Percentiles rank a stretch among this genome's conserved stretches.
phyloP scores from a whole-genome alignment of 2,888 invertebrate genomes.

The Thereva nobilitata region DNA sequence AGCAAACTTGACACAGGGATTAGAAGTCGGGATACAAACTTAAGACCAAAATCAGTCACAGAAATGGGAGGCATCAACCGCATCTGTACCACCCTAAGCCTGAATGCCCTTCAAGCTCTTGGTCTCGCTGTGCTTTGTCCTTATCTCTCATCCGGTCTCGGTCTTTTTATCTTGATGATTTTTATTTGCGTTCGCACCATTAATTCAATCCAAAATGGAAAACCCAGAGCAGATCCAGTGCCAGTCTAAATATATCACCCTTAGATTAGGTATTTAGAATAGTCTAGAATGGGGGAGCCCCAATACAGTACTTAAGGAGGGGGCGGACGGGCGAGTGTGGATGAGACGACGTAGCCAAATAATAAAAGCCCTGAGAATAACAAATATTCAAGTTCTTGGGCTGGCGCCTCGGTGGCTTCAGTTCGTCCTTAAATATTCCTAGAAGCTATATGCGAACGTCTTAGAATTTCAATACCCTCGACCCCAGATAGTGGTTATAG shows the following conservation, averaged over 20 bases:
- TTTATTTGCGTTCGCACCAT: conserved; percentile 33
- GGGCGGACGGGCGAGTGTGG: background rate
- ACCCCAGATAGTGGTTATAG: too few species aligned
- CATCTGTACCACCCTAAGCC: too few species aligned
- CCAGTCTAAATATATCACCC: conserved; percentile 5
- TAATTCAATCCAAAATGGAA: conserved; percentile 28
- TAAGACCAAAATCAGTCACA: conserved; percentile 27
- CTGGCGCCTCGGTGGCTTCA: conserved; percentile 31
- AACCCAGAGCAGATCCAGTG: background rate
- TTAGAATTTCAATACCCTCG: background rate
- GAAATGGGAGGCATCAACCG: too few species aligned
- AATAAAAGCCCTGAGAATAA: background rate
- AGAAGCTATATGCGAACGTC: conserved; percentile 2
- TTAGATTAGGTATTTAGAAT: conserved; percentile 28
- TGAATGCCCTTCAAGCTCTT: too few species aligned
- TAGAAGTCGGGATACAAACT: conserved; percentile 23
- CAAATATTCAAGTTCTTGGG: too few species aligned
- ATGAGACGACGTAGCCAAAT: background rate
- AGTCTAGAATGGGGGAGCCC: conserved; percentile 5
- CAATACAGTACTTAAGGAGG: background rate
- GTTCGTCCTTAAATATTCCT: conserved; percentile 5
- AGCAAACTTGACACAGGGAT: background rate
- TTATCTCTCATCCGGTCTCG: too few species aligned
- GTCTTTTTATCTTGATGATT: conserved; percentile 17
- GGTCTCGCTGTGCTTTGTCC: too few species aligned